These are phyloP conservation scores for Caloenas nicobarica DNA, from an alignment of 2,113 vertebrate species.

Conservation along the genomic window DNA sequence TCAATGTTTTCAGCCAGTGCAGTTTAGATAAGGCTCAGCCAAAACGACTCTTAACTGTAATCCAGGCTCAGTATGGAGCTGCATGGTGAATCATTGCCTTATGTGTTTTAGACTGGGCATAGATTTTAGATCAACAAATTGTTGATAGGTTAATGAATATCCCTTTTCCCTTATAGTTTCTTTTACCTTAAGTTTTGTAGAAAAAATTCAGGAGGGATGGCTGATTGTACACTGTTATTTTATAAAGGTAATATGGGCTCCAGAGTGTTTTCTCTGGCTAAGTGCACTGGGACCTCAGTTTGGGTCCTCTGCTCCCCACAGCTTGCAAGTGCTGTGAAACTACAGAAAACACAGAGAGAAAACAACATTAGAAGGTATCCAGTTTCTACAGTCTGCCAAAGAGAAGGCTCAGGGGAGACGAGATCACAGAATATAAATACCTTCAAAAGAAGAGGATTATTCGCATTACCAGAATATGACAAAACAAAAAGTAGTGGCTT, in stretches of 20 bases:
- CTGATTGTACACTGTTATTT: neutral
- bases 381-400: neutral
- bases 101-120: neutral
- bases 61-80: neutral
- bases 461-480: neutral
- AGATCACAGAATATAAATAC: slow-evolving; percentile 44
- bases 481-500: slow-evolving; percentile 14
- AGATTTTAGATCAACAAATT: neutral
- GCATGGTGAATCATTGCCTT: neutral
- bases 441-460: slow-evolving; percentile 40
- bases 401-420: slow-evolving; percentile 28
- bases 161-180: neutral
- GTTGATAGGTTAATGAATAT: neutral
- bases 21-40: neutral
- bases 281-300: neutral
- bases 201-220: neutral
- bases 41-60: neutral
- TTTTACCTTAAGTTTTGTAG: neutral
- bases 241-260: neutral
- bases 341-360: neutral
- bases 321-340: neutral
- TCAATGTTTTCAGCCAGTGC: neutral
- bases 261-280: neutral
- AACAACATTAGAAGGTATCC: neutral
- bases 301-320: neutral